Evolutionary conservation across 2,888 invertebrate genomes (phyloP).

Genomic region (Drosophila buzzatii): DNA sequence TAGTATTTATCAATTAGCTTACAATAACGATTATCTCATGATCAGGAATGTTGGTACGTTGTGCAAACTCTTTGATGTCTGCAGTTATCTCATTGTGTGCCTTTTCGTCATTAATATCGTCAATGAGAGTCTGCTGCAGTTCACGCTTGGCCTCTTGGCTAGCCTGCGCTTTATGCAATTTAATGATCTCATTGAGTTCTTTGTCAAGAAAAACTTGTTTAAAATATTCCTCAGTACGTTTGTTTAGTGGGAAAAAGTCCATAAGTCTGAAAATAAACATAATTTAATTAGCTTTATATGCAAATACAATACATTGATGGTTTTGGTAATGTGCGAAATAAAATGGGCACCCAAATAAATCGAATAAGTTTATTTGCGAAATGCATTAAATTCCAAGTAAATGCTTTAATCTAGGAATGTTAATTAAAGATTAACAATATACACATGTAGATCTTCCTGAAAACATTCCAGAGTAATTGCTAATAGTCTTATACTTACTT

Average conservation of each 20-base stretch:
- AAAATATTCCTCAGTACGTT: constrained; percentile 95
- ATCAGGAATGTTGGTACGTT: constrained; percentile 93
- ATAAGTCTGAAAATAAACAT: constrained; percentile 87
- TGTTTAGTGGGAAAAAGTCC: constrained; percentile 97
- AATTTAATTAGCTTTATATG: neutral
- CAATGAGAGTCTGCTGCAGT: constrained; percentile 91
- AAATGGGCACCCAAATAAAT: constrained; percentile 80
- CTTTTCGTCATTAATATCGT: constrained; percentile 94
- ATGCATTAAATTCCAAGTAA: constrained; percentile 67
- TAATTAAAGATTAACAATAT: constrained; percentile 82
- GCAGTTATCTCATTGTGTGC: constrained; percentile 93
- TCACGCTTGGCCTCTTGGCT: constrained; percentile 94
- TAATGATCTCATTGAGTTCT: constrained; percentile 92
- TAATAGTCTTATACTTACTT: constrained; percentile 84
- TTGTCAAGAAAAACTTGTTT: constrained; percentile 92
- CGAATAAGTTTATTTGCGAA: constrained; percentile 69
- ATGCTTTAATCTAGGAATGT: constrained; percentile 78
- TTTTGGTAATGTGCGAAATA: constrained; percentile 62
- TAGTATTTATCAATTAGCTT: constrained; percentile 72
- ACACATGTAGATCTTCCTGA: constrained; percentile 72
- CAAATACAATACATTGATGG: neutral
- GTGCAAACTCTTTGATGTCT: constrained; percentile 94
- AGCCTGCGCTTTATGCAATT: constrained; percentile 93
- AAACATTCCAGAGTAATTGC: constrained; percentile 50
- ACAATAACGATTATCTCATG: constrained; percentile 95